A percentile compares a stretch with the other conserved stretches of the same genome.
Evolutionary conservation across 2,888 invertebrate genomes (phyloP).

Genomic region (Conops quadrifasciatus): DNA sequence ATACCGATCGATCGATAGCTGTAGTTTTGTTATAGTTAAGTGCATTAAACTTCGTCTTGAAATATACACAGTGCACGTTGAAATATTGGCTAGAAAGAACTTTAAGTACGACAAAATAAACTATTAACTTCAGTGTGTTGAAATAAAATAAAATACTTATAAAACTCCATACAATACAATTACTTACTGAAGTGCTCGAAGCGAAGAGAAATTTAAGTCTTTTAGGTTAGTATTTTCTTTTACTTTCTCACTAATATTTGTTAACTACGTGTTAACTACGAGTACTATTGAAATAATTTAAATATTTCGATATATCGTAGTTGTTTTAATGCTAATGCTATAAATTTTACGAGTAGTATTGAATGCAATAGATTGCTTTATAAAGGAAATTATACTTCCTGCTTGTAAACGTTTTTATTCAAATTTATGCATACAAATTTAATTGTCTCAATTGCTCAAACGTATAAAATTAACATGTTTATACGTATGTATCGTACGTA

Average conservation of each 20-base stretch:
- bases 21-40: constrained; percentile 21
- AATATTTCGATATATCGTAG: not conserved
- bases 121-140: not conserved
- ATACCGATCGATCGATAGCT: constrained; percentile 21
- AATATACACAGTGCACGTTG: constrained; percentile 15
- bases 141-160: not conserved
- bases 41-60: constrained; percentile 1
- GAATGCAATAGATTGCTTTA: too few relatives aligned
- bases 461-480: too few relatives aligned
- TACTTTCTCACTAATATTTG: not conserved
- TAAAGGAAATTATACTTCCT: too few relatives aligned
- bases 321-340: too few relatives aligned
- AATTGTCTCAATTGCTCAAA: too few relatives aligned
- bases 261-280: not conserved
- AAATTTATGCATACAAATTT: too few relatives aligned
- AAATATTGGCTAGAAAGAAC: constrained; percentile 23
- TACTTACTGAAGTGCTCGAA: constrained; percentile 1
- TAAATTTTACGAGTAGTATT: too few relatives aligned
- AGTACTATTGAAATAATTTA: not conserved
- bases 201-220: not conserved
- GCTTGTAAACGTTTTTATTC: too few relatives aligned
- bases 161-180: not conserved
- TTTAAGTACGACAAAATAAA: constrained; percentile 14
- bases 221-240: constrained; percentile 8
- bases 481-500: too few relatives aligned